Base-by-base conservation (phyloP, 2,888 invertebrate genomes). In the Cyclophora punctaria region DNA sequence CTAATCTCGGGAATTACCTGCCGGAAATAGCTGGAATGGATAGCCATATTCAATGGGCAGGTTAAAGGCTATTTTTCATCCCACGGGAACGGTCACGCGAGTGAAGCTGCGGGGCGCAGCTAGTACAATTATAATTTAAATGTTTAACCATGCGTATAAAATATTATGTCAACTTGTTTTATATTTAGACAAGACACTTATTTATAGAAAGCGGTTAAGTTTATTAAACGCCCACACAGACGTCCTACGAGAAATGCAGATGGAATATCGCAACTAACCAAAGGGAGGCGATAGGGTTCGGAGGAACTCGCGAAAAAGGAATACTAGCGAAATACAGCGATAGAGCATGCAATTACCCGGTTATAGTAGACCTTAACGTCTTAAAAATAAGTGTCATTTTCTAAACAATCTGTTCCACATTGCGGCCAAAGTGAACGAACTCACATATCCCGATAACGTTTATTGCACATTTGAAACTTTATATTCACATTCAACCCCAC, bases 361-460 rank as follows among this genome's bases (percentile, higher is more conserved):
- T 20, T 20, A 20, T 20, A 20, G 20, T 20, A 2, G 20, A 20
- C 20, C 20, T 20, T 20, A 43, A 43, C 42, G 7, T 43, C 41
- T 41, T 20, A 20, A 20, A 20, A 20, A 20, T 20, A 20, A 20
- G 20, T 20, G 1, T 2, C 20, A 20, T 20, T 20, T 20, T 20
- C 20, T 20, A 20, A 20, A 20, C 20, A 20, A 20, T 20, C 20
- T 20, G 20, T 20, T 20, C 20, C 20, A 20, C 20, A 4, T 4
- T 6, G 33, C 44, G 34, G 7, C 20, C 42, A 44, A 45, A 50
- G 53, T 67, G 64, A 69, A 69, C 57, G 68, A 67, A 66, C 68
- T 57, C 54, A 57, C 59, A 41, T 52, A 60, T 53, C 55, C 47
- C 63, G 69, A 67, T 67, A 67, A 66, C 61, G 57, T 65, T 62